These are phyloP conservation scores for Pollimyrus isidori DNA, from an alignment of 2,113 vertebrate species.

Conservation along the genomic window DNA sequence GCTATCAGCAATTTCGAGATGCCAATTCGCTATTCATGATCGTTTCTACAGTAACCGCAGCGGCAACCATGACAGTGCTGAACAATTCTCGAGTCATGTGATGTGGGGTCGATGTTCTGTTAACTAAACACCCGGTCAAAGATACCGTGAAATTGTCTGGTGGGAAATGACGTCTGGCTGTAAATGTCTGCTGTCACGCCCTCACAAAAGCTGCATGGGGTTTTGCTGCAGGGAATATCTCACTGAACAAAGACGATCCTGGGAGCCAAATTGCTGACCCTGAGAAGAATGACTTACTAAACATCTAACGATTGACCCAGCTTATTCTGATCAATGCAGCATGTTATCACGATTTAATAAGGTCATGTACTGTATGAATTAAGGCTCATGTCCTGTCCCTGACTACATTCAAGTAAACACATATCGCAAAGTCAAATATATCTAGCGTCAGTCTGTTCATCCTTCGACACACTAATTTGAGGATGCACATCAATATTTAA, in stretches of 20 bases:
- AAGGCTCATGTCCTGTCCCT: not conserved
- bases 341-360: not conserved
- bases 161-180: not conserved
- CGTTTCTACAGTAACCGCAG: not conserved
- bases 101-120: not conserved
- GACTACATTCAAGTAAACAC: not conserved
- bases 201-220: not conserved
- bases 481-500: not conserved
- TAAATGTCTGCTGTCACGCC: not conserved
- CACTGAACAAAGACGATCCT: not conserved
- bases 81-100: not conserved
- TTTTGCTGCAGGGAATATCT: not conserved
- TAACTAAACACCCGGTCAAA: not conserved
- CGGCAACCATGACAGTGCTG: not conserved
- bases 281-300: not conserved
- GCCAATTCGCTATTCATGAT: not conserved
- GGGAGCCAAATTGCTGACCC: not conserved
- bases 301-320: not conserved
- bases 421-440: not conserved
- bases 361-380: not conserved
- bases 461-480: not conserved
- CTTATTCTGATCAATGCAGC: not conserved
- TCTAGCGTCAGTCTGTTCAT: not conserved
- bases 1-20: not conserved
- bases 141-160: not conserved